Conservation (phyloP, 2,113 vertebrate species). For the Dermatemys mawii region DNA sequence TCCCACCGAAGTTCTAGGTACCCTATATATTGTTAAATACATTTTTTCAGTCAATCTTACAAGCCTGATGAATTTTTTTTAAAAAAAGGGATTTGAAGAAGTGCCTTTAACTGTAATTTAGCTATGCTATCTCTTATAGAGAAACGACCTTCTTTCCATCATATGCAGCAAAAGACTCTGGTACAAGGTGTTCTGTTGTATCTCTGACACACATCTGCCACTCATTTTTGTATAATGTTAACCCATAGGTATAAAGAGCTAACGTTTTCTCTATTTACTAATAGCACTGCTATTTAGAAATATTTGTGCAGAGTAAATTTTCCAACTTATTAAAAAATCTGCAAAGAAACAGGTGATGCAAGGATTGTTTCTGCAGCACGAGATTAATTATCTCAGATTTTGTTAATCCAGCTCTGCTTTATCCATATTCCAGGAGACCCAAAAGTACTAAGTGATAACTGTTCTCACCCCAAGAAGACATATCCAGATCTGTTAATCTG, state of each 20-base stretch:
- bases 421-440: not conserved
- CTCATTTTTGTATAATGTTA: not conserved
- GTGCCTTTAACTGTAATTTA: not conserved
- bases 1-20: not conserved
- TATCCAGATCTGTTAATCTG: slow-evolving; percentile 18
- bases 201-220: not conserved
- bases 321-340: not conserved
- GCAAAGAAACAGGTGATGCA: not conserved
- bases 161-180: not conserved
- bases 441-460: not conserved
- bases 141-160: too few relatives aligned
- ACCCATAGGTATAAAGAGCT: not conserved
- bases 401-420: not conserved
- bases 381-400: not conserved
- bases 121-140: not conserved
- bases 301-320: not conserved
- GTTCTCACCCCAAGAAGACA: not conserved
- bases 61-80: not conserved
- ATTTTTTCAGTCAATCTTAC: not conserved
- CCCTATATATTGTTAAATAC: not conserved
- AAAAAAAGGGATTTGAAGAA: not conserved
- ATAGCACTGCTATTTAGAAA: not conserved
- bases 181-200: not conserved
- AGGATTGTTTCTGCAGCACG: not conserved
- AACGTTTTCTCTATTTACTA: not conserved